Evolutionary conservation across 2,888 invertebrate species (phyloP), one percentile per base, ranked within the genome.

Genomic region (Pammene aurita): DNA sequence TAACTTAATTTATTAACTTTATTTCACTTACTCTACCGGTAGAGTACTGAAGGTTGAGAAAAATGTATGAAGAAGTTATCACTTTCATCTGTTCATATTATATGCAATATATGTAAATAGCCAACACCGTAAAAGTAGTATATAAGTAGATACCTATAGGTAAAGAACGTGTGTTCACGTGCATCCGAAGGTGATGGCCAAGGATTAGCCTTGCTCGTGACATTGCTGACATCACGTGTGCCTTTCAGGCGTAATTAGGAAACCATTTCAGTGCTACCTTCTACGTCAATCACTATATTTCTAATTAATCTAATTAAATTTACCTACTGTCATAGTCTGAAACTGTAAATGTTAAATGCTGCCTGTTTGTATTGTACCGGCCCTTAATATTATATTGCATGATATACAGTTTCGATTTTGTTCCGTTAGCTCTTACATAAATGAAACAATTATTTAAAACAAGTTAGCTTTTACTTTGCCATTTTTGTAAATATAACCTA

Each of bases 171-270:
- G 76, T 77, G 78, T 61, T 54, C 64, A 66, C 72, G 68, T 70
- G 69, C 69, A 46, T 63, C 38, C 18, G 73, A 80, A 80, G 78
- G 82, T 80, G 77, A 83, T 72, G 82, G 80, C 72, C 78, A 76
- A 74, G 82, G 86, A 86, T 90, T 88, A 88, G 76, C 83, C 82
- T 83, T 79, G 84, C 78, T 81, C 83, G 78, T 85, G 86, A 85
- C 87, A 84, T 83, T 84, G 68, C 62, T 35, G 78, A 82, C 79
- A 77, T 72, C 26, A 26, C 72, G 78, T 75, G 70, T 72, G 73
- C 71, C 44, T 64, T 64, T 72, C 70, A 72, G 71, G 67, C 64
- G 73, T 76, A 80, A 80, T 82, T 81, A 78, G 66, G 87, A 86
- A 87, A 77, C 86, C 87, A 74, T 76, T 78, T 75, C 72, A 78